Percentiles rank a stretch among this genome's conserved stretches.
These are phyloP conservation scores for Rotaria socialis DNA, from an alignment of 2,888 invertebrate species.

Conservation along the genomic window DNA sequence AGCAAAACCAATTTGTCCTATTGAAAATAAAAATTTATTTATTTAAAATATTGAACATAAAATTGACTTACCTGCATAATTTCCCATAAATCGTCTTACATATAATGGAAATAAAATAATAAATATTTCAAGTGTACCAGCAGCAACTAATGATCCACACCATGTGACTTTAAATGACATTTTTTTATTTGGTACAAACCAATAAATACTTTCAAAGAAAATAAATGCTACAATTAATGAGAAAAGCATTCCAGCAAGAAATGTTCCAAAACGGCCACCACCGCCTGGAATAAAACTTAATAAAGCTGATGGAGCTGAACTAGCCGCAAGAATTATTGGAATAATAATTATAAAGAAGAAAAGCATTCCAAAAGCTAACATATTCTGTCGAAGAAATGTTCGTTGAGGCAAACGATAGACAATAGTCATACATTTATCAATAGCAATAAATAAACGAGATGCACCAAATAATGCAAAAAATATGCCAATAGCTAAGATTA, in stretches of 20 bases:
- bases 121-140: conserved; percentile 26
- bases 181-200: background rate
- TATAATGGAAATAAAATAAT: conserved; percentile 33
- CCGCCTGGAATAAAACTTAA: background rate
- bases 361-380: conserved; percentile 16
- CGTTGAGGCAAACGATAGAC: conserved; percentile 16
- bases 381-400: background rate
- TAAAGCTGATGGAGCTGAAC: background rate
- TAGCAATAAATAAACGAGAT: background rate
- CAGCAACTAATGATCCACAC: conserved; percentile 14
- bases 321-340: background rate
- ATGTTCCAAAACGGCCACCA: conserved; percentile 11
- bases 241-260: background rate
- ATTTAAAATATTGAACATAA: too few relatives aligned
- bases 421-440: conserved; percentile 25
- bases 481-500: background rate
- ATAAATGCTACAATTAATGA: background rate
- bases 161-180: background rate
- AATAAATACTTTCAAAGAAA: conserved; percentile 2
- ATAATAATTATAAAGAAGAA: background rate
- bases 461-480: background rate
- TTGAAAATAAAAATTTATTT: background rate
- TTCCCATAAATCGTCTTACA: background rate
- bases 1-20: conserved; percentile 9
- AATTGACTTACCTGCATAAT: background rate